Evolutionary conservation across 2,113 vertebrate genomes (phyloP).

Genomic region (Scomber japonicus): DNA sequence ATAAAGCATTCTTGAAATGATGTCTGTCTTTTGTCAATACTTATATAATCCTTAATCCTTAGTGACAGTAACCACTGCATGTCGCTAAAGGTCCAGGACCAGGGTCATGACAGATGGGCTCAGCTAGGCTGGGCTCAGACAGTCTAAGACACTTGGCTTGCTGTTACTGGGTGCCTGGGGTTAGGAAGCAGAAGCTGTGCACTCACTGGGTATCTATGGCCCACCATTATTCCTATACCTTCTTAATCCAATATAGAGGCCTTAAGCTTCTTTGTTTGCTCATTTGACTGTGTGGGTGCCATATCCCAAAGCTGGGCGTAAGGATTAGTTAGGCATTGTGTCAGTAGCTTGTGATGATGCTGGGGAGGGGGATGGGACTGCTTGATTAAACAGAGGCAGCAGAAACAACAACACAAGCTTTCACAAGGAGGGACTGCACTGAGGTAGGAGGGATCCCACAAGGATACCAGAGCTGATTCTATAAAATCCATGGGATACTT

Average conservation of each 20-base stretch:
- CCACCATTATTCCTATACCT: constrained; percentile 62
- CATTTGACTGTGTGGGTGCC: constrained; percentile 79
- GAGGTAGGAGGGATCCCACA: constrained; percentile 19
- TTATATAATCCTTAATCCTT: background rate
- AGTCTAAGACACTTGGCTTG: constrained; percentile 69
- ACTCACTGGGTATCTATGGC: constrained; percentile 53
- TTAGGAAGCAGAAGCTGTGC: constrained; percentile 27
- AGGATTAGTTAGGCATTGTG: constrained; percentile 76
- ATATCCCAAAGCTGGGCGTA: constrained; percentile 63
- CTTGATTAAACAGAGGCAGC: constrained; percentile 57
- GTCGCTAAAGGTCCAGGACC: constrained; percentile 1
- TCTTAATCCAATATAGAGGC: constrained; percentile 70
- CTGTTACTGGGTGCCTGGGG: constrained; percentile 28
- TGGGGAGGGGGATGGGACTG: constrained; percentile 22
- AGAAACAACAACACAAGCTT: constrained; percentile 55
- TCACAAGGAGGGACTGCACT: constrained; percentile 15
- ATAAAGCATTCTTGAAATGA: background rate
- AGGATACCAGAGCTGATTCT: background rate
- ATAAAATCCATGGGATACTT: constrained; percentile 39
- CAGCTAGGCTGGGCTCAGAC: constrained; percentile 66
- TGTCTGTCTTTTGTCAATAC: background rate
- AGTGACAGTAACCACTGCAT: background rate
- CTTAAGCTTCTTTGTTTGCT: constrained; percentile 80
- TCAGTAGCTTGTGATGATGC: constrained; percentile 65
- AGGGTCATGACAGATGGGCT: constrained; percentile 67